Base-by-base conservation (phyloP, 1,140 invertebrate genomes). In the Saccostrea glomerata region DNA sequence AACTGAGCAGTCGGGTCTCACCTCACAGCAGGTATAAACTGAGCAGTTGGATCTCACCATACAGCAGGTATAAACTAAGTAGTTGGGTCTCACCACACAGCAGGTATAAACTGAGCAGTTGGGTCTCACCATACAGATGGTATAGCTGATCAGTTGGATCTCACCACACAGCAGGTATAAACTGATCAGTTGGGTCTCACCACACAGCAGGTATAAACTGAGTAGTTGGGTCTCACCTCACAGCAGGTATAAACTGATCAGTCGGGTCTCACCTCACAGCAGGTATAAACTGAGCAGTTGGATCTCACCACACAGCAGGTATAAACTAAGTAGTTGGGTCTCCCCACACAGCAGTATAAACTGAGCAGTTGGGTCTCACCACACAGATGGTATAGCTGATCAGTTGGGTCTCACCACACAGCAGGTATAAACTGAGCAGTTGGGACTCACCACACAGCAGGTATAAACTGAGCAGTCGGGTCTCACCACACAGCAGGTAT, bases 1-100 rank as follows among this genome's bases (percentile, higher is more conserved):
- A 60, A 15, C 15, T 4, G 96, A 96, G 15, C 15, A 17, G 2
- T 15, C 1, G 58, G 15, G 20, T 15, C 13, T 60, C 58, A 60
- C 11, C 56, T 6, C 17, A 58, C 56, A 2, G 17, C 56, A 58
- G 17, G 56, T 58, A 58, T 36, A 17, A 11, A 60, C 58, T 60
- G 12, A 60, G 20, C 0, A 60, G 13, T 4, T 12, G 20, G 12
- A 17, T 17, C 15, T 60, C 15, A 15, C 12, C 15, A 15, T 15
- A 60, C 58, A 58, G 11, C 17, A 20, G 15, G 58, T 60, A 60
- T n/a, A n/a, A n/a, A 20, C 58, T 58, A 2, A 12, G 13, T 4
- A 58, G 13, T 58, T 3, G 56, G 17, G 9, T 15, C 56, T 60
- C 58, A 60, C 15, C 58, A 15, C 58, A 17, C 58, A 60, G 56